Percentiles rank a stretch among this genome's conserved stretches.
Conservation (phyloP, 1,140 invertebrate species). For the Berghia stephanieae region DNA sequence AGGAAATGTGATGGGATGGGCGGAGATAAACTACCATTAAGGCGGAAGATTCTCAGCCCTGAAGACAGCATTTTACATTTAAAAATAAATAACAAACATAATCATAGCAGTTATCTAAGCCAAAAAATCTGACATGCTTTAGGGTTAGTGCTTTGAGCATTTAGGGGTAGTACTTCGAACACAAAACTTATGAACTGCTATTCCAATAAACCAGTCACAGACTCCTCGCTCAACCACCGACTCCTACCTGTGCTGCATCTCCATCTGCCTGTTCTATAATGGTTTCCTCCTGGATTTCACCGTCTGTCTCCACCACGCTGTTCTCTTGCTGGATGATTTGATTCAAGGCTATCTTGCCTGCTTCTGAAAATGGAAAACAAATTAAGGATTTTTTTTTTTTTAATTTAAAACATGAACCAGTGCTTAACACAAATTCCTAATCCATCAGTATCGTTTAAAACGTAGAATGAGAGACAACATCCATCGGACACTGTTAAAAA, state of each 20-base stretch:
- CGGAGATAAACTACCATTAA: too few species aligned
- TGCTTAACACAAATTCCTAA: background rate
- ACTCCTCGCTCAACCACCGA: slow-evolving; percentile 25
- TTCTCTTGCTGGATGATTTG: slow-evolving; percentile 53
- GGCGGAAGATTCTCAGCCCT: too few species aligned
- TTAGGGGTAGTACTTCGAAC: too few species aligned
- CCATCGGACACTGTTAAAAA: background rate
- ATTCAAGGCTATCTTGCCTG: slow-evolving; percentile 80
- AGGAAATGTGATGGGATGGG: too few species aligned
- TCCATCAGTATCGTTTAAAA: background rate
- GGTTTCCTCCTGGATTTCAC: slow-evolving; percentile 31
- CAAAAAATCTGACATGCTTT: too few species aligned
- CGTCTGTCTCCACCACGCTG: background rate
- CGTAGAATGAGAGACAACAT: background rate
- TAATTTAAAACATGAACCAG: slow-evolving; percentile 5
- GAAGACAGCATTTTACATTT: background rate
- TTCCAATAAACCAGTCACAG: too few species aligned
- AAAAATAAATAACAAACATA: background rate
- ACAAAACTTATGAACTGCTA: too few species aligned
- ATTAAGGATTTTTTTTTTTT: background rate
- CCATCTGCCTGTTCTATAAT: slow-evolving; percentile 35
- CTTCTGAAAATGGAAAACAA: slow-evolving; percentile 72
- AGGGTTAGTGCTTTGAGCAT: too few species aligned
- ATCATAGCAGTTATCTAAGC: too few species aligned
- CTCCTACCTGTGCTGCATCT: slow-evolving; percentile 32